Conservation (phyloP, 2,888 invertebrate genomes). For the Priocnemis perturbator region DNA sequence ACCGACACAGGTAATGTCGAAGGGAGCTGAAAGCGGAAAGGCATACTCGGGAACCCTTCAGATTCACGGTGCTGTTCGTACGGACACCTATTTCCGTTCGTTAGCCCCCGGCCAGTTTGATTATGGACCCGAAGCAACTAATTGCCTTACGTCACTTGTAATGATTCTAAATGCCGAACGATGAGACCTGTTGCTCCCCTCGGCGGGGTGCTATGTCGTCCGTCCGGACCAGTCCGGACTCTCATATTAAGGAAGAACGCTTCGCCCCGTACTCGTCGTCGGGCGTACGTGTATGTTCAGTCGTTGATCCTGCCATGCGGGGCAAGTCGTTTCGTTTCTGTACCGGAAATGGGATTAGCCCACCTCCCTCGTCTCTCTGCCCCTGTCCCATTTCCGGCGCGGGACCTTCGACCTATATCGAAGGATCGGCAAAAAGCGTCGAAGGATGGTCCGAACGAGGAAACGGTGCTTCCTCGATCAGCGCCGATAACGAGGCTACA, state of each 20-base stretch:
- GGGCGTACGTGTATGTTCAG: no score
- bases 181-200: constrained; percentile 10
- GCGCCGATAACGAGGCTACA: not conserved
- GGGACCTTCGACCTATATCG: constrained; percentile 28
- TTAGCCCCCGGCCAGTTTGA: no score
- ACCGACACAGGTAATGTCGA: no score
- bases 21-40: no score
- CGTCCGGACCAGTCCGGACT: no score
- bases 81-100: no score
- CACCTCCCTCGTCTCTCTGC: constrained; percentile 13
- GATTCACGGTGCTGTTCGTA: no score
- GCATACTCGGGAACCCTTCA: no score
- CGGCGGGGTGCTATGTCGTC: no score
- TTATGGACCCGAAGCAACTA: no score
- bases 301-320: constrained; percentile 7
- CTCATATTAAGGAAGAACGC: no score
- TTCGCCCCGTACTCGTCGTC: no score
- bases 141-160: not conserved
- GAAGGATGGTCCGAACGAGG: not conserved
- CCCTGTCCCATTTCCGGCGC: constrained; percentile 29
- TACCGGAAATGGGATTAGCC: constrained; percentile 35
- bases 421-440: constrained; percentile 17
- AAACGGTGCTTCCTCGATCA: constrained; percentile 17
- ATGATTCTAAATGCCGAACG: constrained; percentile 13
- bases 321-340: constrained; percentile 4